phyloP scores from a whole-genome alignment of 2,797 vertebrate genomes.

The Columba guinea region DNA sequence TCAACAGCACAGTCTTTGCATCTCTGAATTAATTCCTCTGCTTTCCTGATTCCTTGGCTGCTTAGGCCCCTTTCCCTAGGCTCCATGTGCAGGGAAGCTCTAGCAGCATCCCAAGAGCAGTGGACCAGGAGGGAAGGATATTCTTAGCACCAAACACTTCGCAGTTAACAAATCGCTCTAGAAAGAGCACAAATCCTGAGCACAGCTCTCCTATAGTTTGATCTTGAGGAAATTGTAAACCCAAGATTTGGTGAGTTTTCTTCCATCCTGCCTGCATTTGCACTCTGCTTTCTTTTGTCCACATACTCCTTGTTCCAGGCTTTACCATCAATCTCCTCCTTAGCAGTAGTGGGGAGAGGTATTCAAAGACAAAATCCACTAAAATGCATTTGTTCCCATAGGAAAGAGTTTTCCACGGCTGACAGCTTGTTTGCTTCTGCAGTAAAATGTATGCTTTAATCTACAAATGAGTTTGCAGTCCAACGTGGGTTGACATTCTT shows the following conservation, averaged over 20 bases:
- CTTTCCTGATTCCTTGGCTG: not conserved
- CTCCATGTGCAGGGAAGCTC: not conserved
- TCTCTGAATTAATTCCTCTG: not conserved
- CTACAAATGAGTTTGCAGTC: constrained; percentile 17
- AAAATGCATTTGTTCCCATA: not conserved
- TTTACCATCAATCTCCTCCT: not conserved
- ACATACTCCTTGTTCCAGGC: not conserved
- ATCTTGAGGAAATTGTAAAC: not conserved
- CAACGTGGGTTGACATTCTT: not conserved
- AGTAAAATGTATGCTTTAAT: constrained; percentile 20
- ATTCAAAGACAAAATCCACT: constrained; percentile 8
- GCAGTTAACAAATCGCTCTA: not conserved
- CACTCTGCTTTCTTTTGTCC: not conserved
- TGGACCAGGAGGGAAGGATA: not conserved
- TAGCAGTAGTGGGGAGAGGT: not conserved
- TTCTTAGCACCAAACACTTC: not conserved
- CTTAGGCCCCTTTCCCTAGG: not conserved
- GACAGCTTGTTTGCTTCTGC: not conserved
- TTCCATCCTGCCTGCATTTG: not conserved
- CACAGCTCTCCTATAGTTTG: not conserved
- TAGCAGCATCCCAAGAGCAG: not conserved
- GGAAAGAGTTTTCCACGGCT: not conserved
- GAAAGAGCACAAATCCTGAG: not conserved
- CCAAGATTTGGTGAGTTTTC: not conserved
- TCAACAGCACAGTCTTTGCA: not conserved